These are phyloP conservation scores for Atta colombica DNA, from an alignment of 1,140 invertebrate species.

Conservation along the genomic window DNA sequence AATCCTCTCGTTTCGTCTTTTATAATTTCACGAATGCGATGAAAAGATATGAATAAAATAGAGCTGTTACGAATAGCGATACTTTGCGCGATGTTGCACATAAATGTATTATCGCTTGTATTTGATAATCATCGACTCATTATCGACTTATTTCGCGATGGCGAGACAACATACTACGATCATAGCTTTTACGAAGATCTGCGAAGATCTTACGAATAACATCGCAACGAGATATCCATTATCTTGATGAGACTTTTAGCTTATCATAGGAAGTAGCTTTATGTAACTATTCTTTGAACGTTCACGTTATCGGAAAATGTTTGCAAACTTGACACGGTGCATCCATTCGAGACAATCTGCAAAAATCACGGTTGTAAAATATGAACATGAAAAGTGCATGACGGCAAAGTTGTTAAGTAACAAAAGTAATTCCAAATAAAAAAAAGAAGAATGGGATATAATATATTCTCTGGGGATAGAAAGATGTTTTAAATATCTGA, in stretches of 20 bases:
- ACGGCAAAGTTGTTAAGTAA: constrained; percentile 8
- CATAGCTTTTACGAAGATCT: constrained; percentile 37
- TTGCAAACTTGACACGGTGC: neutral
- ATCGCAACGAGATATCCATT: constrained; percentile 43
- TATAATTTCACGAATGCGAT: constrained; percentile 46
- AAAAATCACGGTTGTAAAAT: constrained; percentile 5
- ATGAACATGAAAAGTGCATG: neutral
- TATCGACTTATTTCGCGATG: constrained; percentile 47
- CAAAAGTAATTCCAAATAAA: neutral
- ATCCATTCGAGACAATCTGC: constrained; percentile 20
- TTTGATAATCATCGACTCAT: constrained; percentile 26
- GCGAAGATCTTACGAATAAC: neutral
- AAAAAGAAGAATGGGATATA: neutral
- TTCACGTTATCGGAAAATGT: neutral
- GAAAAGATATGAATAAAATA: constrained; percentile 70
- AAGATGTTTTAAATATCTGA: constrained; percentile 41
- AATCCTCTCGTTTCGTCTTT: constrained; percentile 43
- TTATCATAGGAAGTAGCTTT: neutral
- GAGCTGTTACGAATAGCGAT: constrained; percentile 35
- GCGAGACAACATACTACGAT: constrained; percentile 46
- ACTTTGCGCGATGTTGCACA: constrained; percentile 10
- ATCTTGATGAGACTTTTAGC: constrained; percentile 38
- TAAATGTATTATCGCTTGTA: constrained; percentile 58
- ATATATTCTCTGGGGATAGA: constrained; percentile 1
- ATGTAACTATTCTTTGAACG: neutral